These are phyloP conservation scores for Mactromeris polynyma DNA, from an alignment of 2,888 invertebrate genomes.

Conservation along the genomic window DNA sequence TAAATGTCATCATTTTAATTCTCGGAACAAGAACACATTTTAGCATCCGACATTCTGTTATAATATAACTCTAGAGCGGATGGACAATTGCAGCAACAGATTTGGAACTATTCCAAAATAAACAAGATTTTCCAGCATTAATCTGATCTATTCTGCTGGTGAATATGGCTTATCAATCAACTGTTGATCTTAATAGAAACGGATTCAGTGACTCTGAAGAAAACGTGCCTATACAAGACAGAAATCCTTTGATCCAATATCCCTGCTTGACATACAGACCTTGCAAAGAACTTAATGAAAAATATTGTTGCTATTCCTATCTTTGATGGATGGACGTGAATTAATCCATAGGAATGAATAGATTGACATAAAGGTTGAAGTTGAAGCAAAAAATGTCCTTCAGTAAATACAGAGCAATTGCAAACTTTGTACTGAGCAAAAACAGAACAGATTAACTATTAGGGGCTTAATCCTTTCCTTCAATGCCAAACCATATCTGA, in stretches of 20 bases:
- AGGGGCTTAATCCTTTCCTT: not conserved
- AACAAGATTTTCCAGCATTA: not conserved
- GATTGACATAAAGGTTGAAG: not conserved
- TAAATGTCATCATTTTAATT: too few species aligned
- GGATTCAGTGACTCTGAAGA: not conserved
- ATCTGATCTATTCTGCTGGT: not conserved
- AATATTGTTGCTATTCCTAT: not conserved
- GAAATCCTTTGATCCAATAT: not conserved
- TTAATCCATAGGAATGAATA: slow-evolving; percentile 3
- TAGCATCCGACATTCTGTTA: too few species aligned
- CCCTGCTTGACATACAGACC: not conserved
- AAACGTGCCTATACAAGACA: not conserved
- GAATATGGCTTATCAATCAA: slow-evolving; percentile 6
- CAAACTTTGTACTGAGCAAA: not conserved
- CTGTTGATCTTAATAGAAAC: not conserved
- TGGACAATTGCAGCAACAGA: not conserved
- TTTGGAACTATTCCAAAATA: not conserved
- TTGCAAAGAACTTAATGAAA: slow-evolving; percentile 15
- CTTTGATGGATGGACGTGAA: not conserved
- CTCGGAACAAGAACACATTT: too few species aligned
- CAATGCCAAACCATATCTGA: too few species aligned
- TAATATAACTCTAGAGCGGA: too few species aligned
- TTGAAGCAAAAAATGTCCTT: not conserved
- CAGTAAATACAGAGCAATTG: not conserved
- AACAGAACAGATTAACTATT: not conserved